Evolutionary conservation across 2,797 vertebrate species (phyloP), one percentile per base, ranked within the genome.

Genomic region (Picus viridis): DNA sequence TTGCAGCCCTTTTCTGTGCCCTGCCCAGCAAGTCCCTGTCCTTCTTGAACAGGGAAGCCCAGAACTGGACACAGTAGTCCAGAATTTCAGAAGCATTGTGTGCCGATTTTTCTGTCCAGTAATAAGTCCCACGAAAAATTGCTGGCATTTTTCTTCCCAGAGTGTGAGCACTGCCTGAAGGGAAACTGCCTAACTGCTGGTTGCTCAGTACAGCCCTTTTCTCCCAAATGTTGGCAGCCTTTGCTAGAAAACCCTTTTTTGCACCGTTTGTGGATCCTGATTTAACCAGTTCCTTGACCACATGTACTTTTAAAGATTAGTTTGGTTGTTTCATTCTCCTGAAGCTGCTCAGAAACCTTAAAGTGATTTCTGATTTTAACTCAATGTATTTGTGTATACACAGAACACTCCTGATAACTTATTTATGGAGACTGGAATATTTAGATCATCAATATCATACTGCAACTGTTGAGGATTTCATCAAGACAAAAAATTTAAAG

Each of bases 381-480:
- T 74, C 10, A 56, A 5, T 53, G 2, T 32, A 20, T 67, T 77
- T 77, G n/a, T 79, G 41, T 84, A 30, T 70, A 64, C 8, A 8
- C 68, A 88, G 82, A 89, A 89, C 20, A 36, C 4, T 64, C 54
- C 32, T 70, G 27, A 45, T 79, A 87, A 86, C 30, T 87, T 86
- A 92, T 92, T 95, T 90, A 80, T 68, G 56, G 89, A 49, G 54
- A 19, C 3, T 79, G 65, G 43, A 87, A 62, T 95, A 89, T 68
- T 94, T 57, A 71, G 72, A 68, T 89, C 73, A 39, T 80, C n/a
- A 24, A 24, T 89, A 88, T 63, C 32, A 26, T 26, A 10, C 17
- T 80, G 65, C 24, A 69, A 62, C 61, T 80, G 65, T 83, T 92
- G 67, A 75, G 29, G 13, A 27, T 80, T 90, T 80, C 56, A 74